These are phyloP conservation scores for Regulus satrapa DNA, from an alignment of 2,113 vertebrate genomes.

Conservation along the genomic window DNA sequence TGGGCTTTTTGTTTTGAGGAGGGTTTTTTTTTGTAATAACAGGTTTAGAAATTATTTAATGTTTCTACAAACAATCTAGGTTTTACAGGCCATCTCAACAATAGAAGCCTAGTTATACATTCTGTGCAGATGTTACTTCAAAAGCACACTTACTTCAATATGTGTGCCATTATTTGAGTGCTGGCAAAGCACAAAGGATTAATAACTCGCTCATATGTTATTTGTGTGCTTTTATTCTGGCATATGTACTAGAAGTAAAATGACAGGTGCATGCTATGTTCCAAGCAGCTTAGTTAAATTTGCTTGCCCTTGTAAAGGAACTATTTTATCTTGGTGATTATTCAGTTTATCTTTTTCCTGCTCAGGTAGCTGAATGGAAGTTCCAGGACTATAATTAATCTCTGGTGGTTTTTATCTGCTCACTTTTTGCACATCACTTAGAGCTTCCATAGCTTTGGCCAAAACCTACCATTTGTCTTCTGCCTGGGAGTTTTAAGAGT, in stretches of 20 bases:
- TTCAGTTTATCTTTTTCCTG: background rate
- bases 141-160: background rate
- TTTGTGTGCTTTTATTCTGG: background rate
- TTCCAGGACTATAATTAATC: background rate
- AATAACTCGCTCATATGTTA: background rate
- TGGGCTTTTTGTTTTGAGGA: background rate
- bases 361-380: background rate
- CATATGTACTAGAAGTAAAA: background rate
- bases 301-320: background rate
- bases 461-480: background rate
- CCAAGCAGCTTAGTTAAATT: background rate
- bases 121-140: background rate
- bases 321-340: accelerated
- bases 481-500: background rate
- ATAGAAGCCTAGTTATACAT: background rate
- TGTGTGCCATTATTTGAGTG: background rate
- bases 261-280: background rate
- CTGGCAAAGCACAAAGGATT: background rate
- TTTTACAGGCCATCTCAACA: background rate
- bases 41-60: background rate
- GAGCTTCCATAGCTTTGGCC: background rate
- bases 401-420: background rate
- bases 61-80: background rate
- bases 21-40: background rate
- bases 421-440: background rate